phyloP scores from a whole-genome alignment of 1,140 invertebrate genomes.

The Sycophaga agraensis region DNA sequence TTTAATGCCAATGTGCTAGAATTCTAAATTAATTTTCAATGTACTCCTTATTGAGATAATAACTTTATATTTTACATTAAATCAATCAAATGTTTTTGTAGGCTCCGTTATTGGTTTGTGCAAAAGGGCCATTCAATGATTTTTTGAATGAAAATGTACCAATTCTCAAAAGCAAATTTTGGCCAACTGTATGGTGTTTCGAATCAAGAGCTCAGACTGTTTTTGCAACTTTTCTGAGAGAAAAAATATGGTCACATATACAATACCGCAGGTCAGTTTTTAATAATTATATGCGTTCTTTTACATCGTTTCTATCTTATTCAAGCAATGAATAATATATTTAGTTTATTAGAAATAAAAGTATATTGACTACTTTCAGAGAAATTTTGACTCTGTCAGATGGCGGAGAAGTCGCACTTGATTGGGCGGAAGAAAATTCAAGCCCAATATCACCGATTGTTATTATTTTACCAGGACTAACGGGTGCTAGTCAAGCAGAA shows the following conservation, averaged over 20 bases:
- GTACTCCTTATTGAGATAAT: background rate
- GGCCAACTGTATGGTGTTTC: conserved; percentile 83
- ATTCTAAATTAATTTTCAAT: too few species aligned
- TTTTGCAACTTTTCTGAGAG: conserved; percentile 69
- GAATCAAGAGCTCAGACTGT: conserved; percentile 79
- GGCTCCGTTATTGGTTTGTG: conserved; percentile 62
- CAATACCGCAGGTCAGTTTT: conserved; percentile 65
- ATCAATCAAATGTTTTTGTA: too few species aligned
- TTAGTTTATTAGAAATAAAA: background rate
- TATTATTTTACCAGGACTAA: conserved; percentile 78
- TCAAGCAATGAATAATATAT: background rate
- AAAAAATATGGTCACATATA: conserved; percentile 56
- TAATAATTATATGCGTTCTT: too few species aligned
- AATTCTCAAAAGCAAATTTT: conserved; percentile 72
- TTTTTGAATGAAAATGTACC: conserved; percentile 69
- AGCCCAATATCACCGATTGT: conserved; percentile 63
- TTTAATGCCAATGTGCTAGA: too few species aligned
- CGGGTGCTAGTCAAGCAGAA: conserved; percentile 73
- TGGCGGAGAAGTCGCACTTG: conserved; percentile 80
- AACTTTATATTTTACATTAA: background rate
- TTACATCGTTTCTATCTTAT: too few species aligned
- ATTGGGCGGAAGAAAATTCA: conserved; percentile 67
- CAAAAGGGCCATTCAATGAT: conserved; percentile 63
- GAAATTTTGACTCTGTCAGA: conserved; percentile 74
- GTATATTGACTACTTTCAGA: conserved; percentile 52